Base-by-base conservation (phyloP, 1,140 invertebrate genomes). In the Tetramorium simillimum region DNA sequence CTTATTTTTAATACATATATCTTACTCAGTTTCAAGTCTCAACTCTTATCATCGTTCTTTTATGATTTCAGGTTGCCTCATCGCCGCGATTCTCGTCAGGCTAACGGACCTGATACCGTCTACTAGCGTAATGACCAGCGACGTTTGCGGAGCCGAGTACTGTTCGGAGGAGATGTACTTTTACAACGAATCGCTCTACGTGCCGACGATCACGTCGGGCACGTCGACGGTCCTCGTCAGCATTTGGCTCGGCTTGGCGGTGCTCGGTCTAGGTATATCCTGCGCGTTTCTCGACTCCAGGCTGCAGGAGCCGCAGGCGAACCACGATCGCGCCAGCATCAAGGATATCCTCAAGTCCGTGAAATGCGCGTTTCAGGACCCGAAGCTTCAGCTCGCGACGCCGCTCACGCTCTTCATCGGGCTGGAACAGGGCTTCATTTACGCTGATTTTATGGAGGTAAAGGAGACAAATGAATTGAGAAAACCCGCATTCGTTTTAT, bases 351-450 rank as follows among this genome's bases (percentile, higher is more conserved):
- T 95, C 7, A 94, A 95, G 69, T 94, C 94, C 40, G 14, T 96
- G 0, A 93, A 93, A 76, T 78, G 85, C 37, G 94, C 95, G 2
- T 95, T 96, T 88, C 94, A 95, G 60, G 95, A 96, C 87, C 94
- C 95, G 0, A 95, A 96, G 60, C 92, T 97, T 16, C 95, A 96
- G 86, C 94, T 97, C 24, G 96, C 96, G 2, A 96, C 96, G 0
- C 97, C 97, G 0, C 95, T 97, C 86, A 96, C 96, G 0, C 93
- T 97, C 14, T 97, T 97, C 89, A 97, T 97, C 78, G 97, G 97
- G 40, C 93, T 97, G 56, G 97, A 97, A 92, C 97, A 97, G 92
- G 97, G 97, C 86, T 97, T 97, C 92, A 97, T 97, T 92, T 97
- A 96, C 90, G 96, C 97, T 6, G 97, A 97, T 89, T 97, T 97